These are phyloP conservation scores for Ips nitidus DNA, from an alignment of 1,140 invertebrate genomes.

Conservation along the genomic window DNA sequence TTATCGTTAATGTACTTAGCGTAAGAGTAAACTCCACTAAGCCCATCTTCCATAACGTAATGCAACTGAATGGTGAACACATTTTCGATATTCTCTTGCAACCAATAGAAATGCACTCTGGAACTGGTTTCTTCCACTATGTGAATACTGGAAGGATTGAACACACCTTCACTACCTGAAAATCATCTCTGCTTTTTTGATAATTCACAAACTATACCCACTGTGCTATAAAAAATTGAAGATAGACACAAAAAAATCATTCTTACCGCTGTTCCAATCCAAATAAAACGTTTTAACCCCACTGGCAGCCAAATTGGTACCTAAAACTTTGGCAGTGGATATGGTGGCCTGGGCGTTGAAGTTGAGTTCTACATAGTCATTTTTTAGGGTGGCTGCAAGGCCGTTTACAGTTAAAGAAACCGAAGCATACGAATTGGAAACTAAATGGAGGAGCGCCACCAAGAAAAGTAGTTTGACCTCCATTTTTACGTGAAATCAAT, in stretches of 20 bases:
- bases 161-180: not conserved
- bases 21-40: slow-evolving; percentile 21
- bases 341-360: slow-evolving; percentile 21
- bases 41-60: slow-evolving; percentile 16
- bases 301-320: slow-evolving; percentile 15
- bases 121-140: slow-evolving; percentile 10
- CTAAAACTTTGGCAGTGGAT: slow-evolving; percentile 10
- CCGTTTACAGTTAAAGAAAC: not conserved
- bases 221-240: no score
- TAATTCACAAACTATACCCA: no score
- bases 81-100: not conserved
- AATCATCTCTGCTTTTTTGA: no score
- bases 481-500: no score
- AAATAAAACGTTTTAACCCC: slow-evolving; percentile 16
- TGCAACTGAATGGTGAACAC: slow-evolving; percentile 18
- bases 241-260: not conserved
- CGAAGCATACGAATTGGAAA: no score
- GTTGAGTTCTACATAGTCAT: slow-evolving; percentile 1
- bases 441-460: no score
- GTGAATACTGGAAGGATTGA: not conserved
- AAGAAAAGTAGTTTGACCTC: no score
- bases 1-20: slow-evolving; percentile 23
- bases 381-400: slow-evolving; percentile 7
- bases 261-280: slow-evolving; percentile 17
- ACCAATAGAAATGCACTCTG: slow-evolving; percentile 21